These are phyloP conservation scores for Troides oblongomaculatus DNA, from an alignment of 2,888 invertebrate species.

Conservation along the genomic window DNA sequence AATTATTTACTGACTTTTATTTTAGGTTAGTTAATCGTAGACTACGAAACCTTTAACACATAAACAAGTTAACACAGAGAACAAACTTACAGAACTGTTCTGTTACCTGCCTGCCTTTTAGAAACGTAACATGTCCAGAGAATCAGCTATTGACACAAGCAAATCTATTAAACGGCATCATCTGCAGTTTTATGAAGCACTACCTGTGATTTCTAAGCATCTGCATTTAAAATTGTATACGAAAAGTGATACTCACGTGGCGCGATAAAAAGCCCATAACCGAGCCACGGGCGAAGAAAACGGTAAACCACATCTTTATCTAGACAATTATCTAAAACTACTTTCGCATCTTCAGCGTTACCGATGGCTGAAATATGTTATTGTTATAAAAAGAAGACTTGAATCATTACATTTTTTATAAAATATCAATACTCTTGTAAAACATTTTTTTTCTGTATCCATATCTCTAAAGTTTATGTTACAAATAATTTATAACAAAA, in stretches of 20 bases:
- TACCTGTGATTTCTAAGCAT: not conserved
- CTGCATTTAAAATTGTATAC: not conserved
- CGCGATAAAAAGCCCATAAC: constrained; percentile 66
- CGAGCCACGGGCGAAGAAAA: constrained; percentile 66
- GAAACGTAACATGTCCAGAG: not conserved
- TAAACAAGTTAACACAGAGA: not conserved
- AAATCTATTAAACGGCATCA: not conserved
- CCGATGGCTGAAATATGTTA: constrained; percentile 49
- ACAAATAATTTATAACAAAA: too few relatives aligned
- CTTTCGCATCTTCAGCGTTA: constrained; percentile 62
- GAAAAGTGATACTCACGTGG: constrained; percentile 50
- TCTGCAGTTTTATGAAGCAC: not conserved
- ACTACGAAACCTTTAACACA: not conserved
- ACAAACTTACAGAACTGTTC: not conserved
- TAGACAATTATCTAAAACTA: constrained; percentile 63
- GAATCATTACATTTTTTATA: not conserved
- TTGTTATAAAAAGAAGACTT: not conserved
- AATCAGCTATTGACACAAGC: not conserved
- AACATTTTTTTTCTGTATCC: too few relatives aligned
- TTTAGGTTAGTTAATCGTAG: not conserved
- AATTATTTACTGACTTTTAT: not conserved
- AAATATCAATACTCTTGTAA: too few relatives aligned
- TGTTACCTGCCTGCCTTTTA: too few relatives aligned
- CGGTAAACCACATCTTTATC: constrained; percentile 67
- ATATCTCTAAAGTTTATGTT: too few relatives aligned